Evolutionary conservation across 2,888 invertebrate species (phyloP), one percentile per base, ranked within the genome.

Genomic region (Calameuta pallipes): DNA sequence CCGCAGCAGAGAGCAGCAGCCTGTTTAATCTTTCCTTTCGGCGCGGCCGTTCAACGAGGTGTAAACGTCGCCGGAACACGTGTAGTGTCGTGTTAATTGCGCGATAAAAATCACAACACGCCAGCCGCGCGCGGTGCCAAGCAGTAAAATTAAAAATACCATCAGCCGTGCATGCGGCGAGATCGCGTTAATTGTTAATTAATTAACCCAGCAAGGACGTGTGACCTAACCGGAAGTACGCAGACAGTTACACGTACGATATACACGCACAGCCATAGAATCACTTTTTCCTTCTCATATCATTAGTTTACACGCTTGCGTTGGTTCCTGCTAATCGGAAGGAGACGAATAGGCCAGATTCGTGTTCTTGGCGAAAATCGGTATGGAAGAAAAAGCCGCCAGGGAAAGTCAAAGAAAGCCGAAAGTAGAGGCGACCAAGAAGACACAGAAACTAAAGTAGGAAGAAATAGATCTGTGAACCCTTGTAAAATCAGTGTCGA

Each of bases 51-150:
- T 87, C 85, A 88, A 88, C 89, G 87, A 89, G 89, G 89, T 88
- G 88, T 87, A 87, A 89, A 90, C 87, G 90, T 86, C 87, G 85
- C 84, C 86, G 88, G 88, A 88, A 89, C 86, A 86, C 88, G 89
- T 89, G 89, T 88, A 89, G 86, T 88, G 87, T 89, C 88, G 89
- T 90, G 91, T 91, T 91, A 91, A 91, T 91, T 91, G 90, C 88
- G 87, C 90, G 91, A 91, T 91, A 91, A 91, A 91, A 91, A 91
- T 91, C 91, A 88, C 90, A 87, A 89, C 91, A 90, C 90, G 91
- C 90, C 71, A 34, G 71, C 31, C 31, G 71, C 71, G 30, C 71
- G 30, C 31, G 76, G 78, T 77, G 79, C 73, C 82, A 80, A 80
- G 81, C 82, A 83, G 81, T 84, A 83, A 84, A 85, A 83, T 84